Base-by-base conservation (phyloP, 2,888 invertebrate genomes). In the Autographa pulchrina region DNA sequence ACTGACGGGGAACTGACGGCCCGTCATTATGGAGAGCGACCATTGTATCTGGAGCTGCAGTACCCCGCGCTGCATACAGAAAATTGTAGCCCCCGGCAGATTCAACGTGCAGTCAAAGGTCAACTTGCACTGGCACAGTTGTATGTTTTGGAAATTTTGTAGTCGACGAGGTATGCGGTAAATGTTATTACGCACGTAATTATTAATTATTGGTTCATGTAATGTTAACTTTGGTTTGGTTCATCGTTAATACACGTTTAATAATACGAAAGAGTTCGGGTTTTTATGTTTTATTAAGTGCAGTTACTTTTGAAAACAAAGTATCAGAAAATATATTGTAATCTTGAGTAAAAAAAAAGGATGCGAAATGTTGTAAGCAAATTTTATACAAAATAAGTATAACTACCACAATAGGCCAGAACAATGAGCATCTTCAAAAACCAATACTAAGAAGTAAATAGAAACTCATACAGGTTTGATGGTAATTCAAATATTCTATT, bases 1-100 rank as follows among this genome's bases (percentile, higher is more conserved):
- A 94, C 90, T 95, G 95, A 95, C 95, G 94, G 92, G 77, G 86
- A 91, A 92, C 90, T 92, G 95, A 94, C 94, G 93, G 92, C 88
- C 87, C 91, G 90, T 94, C 94, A 94, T 95, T 94, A 94, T 87
- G 77, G 80, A 76, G 84, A 82, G 77, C 90, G 89, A 77, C 94
- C 94, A 93, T 72, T 83, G 73, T 88, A 89, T 70, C 72, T 72
- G 86, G 92, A 91, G 87, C 94, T 83, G 77, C 80, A 78, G 77
- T 82, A 85, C 85, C 88, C 87, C 87, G 86, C 84, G 83, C 80
- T 84, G 85, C 84, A 75, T 82, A 81, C 80, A 82, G 76, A 78
- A 87, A 89, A 87, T 90, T 88, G 89, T 80, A 74, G 85, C 90
- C 89, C 82, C 86, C 70, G 88, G 89, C 89, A 70, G 84, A 81